phyloP scores from a whole-genome alignment of 2,888 invertebrate species.

The Hybos culiciformis region DNA sequence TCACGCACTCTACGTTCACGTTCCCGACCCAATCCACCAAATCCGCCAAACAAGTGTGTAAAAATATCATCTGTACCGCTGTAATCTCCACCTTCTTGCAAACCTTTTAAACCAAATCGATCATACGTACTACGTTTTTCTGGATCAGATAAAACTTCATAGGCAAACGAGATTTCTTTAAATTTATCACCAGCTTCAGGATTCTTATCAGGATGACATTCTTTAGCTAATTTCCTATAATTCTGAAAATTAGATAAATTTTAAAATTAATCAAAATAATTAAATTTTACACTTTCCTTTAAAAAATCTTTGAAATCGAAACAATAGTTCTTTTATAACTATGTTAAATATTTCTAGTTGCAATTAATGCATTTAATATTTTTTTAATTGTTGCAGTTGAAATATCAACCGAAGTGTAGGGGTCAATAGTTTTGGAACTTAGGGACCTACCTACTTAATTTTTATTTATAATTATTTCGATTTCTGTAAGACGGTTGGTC shows the following conservation, averaged over 20 bases:
- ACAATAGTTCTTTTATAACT: too few species aligned
- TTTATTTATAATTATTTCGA: too few species aligned
- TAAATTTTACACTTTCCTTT: too few species aligned
- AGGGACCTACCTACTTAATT: too few species aligned
- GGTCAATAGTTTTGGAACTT: too few species aligned
- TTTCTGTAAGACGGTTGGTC: too few species aligned
- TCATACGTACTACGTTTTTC: constrained; percentile 79
- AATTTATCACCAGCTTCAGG: constrained; percentile 83
- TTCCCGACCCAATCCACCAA: constrained; percentile 40
- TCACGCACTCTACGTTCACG: constrained; percentile 56
- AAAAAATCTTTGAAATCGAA: too few species aligned
- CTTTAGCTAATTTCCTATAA: constrained; percentile 82
- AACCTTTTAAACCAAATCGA: constrained; percentile 70
- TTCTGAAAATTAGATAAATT: constrained; percentile 45
- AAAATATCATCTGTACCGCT: constrained; percentile 53
- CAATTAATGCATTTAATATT: too few species aligned
- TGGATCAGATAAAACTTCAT: constrained; percentile 81
- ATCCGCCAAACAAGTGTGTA: constrained; percentile 47
- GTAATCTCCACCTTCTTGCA: constrained; percentile 53
- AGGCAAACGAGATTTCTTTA: constrained; percentile 91
- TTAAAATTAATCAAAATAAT: too few species aligned
- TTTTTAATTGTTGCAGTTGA: too few species aligned
- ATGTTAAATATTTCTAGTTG: too few species aligned
- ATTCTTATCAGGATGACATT: constrained; percentile 88
- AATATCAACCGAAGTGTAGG: too few species aligned